Base-by-base conservation (phyloP, 1,140 invertebrate genomes). In the Halictus rubicundus region DNA sequence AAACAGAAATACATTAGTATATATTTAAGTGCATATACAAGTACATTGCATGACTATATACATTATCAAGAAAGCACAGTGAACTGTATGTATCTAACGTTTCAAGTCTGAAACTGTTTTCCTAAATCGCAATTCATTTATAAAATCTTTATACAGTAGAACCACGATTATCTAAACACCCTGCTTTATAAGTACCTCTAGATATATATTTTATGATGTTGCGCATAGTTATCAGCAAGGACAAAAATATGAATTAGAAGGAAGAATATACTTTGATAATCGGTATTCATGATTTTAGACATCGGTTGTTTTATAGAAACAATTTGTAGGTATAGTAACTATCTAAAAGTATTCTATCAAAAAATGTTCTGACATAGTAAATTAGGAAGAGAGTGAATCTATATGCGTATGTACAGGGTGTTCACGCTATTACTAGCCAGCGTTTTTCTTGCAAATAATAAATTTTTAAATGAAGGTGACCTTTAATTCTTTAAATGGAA, bases 1-100 rank as follows among this genome's bases (percentile, higher is more conserved):
- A 63, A 70, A 70, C 21, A 70, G 14, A 61, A 19, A 64, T 52
- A 73, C n/a, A 52, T 64, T 64, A 52, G 63, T 19, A 46, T 19
- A 46, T 46, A 46, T 46, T 46, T 23, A 49, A 6, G 23, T 73
- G 59, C 59, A 72, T 63, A 72, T 72, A 63, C 59, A 73, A 46
- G 70, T 73, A 73, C 39, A 63, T 60, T 42, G 54, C 23, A 60
- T 27, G 54, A 70, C 54, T 71, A 37, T 71, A 49, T 37, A 49
- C 21, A 60, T n/a, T 37, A n/a, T 27, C 9, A 64, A 49, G 61
- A 52, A 14, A 63, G 21, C 14, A 23, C 25, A 10, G 27, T 37
- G 0, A 37, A 63, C 12, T 72, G 16, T 32, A 46, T 7, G n/a
- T 46, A 46, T 46, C 19, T 73, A 60, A 19, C 37, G 16, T 21